A percentile compares a stretch with the other conserved stretches of the same genome.
phyloP scores from a whole-genome alignment of 2,797 vertebrate species.

The Glossophaga mutica region DNA sequence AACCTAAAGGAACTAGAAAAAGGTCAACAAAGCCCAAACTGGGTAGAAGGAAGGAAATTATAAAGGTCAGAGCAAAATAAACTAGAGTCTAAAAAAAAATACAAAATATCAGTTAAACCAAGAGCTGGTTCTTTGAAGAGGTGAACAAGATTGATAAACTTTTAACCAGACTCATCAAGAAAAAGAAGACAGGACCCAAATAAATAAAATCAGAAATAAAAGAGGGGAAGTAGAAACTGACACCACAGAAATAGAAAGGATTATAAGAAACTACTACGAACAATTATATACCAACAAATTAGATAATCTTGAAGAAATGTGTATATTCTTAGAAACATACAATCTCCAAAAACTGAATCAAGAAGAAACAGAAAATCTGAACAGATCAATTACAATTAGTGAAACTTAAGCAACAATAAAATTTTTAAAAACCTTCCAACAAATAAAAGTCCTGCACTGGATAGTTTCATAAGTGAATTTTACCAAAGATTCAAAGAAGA shows the following conservation, averaged over 20 bases:
- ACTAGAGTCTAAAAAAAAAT: too few relatives aligned
- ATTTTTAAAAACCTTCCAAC: not conserved
- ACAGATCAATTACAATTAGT: not conserved
- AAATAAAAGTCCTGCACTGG: not conserved
- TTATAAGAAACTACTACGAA: not conserved
- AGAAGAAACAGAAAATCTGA: not conserved
- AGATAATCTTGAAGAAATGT: not conserved
- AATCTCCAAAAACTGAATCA: not conserved
- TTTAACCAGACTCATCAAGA: too few relatives aligned
- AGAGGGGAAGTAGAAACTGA: not conserved
- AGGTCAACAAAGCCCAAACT: too few relatives aligned
- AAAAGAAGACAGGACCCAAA: too few relatives aligned
- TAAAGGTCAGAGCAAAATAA: too few relatives aligned
- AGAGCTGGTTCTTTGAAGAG: too few relatives aligned
- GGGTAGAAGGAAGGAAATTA: too few relatives aligned
- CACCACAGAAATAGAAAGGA: not conserved
- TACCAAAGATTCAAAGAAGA: not conserved
- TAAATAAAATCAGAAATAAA: not conserved
- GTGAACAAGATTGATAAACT: too few relatives aligned
- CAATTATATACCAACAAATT: not conserved
- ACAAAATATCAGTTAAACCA: too few relatives aligned
- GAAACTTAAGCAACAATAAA: not conserved
- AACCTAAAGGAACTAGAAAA: not conserved
- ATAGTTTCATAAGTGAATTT: not conserved
- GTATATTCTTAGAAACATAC: not conserved